phyloP scores from a whole-genome alignment of 2,888 invertebrate genomes.

The Limnephilus rhombicus region DNA sequence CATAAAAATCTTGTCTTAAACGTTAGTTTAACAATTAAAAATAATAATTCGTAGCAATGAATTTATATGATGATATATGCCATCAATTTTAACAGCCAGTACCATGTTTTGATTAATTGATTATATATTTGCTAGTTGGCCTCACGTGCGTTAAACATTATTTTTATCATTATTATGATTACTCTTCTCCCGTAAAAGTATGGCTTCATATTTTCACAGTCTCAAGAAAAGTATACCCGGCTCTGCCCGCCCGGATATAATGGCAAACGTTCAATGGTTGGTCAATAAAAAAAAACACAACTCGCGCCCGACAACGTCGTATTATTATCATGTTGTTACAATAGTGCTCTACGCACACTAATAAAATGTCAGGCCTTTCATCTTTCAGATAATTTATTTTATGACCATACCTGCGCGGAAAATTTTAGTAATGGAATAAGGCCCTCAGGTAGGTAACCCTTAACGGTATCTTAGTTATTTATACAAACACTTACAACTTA shows the following conservation, averaged over 20 bases:
- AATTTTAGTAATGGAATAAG: neutral
- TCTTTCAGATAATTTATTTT: slow-evolving; percentile 1
- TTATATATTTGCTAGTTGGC: too few relatives aligned
- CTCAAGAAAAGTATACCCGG: neutral
- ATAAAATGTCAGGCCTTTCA: neutral
- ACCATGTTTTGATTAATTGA: too few relatives aligned
- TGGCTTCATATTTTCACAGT: neutral
- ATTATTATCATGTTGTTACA: neutral
- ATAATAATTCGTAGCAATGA: too few relatives aligned
- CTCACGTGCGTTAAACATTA: too few relatives aligned
- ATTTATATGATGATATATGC: too few relatives aligned
- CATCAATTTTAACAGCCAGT: too few relatives aligned
- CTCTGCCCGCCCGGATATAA: neutral
- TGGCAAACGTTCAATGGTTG: neutral
- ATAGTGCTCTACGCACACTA: neutral
- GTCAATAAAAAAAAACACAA: neutral
- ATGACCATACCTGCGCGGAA: slow-evolving; percentile 15
- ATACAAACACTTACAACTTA: neutral
- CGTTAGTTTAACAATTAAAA: too few relatives aligned
- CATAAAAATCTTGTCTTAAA: too few relatives aligned
- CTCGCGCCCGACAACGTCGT: neutral
- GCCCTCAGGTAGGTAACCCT: neutral
- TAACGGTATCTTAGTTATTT: neutral
- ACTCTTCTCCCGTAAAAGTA: too few relatives aligned
- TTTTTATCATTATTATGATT: too few relatives aligned